Conservation (phyloP, 2,797 vertebrate genomes). For the Chrysocyon brachyurus region DNA sequence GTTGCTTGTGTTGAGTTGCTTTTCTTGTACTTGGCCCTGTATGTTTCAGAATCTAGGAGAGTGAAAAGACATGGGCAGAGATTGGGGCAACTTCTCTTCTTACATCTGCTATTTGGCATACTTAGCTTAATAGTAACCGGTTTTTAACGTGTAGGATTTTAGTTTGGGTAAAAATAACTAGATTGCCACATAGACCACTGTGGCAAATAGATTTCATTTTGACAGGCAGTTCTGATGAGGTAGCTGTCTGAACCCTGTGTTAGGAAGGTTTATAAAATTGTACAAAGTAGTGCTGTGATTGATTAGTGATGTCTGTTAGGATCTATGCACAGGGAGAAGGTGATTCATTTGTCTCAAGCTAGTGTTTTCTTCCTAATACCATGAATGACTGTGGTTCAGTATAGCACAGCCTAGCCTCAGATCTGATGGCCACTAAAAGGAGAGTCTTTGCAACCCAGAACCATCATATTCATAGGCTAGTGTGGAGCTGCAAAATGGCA, state of each 20-base stretch:
- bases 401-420: not conserved
- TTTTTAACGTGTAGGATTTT: constrained; percentile 47
- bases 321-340: not conserved
- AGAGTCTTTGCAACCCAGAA: not conserved
- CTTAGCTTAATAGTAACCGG: not conserved
- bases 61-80: not conserved
- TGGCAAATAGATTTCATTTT: constrained; percentile 37
- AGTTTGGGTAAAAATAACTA: constrained; percentile 30
- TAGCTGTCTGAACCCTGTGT: not conserved
- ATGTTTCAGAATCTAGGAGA: not conserved
- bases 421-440: not conserved
- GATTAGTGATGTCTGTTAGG: not conserved
- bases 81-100: not conserved
- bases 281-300: not conserved
- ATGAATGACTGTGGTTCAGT: not conserved
- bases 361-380: constrained; percentile 16
- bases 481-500: not conserved
- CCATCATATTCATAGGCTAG: not conserved
- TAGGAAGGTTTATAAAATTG: not conserved
- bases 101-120: not conserved
- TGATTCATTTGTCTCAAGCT: not conserved
- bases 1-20: not conserved
- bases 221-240: constrained; percentile 13
- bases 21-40: not conserved
- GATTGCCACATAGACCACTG: not conserved